A percentile compares a stretch with the other conserved stretches of the same genome.
Evolutionary conservation across 2,113 vertebrate genomes (phyloP).

Genomic region (Catharus minimus): DNA sequence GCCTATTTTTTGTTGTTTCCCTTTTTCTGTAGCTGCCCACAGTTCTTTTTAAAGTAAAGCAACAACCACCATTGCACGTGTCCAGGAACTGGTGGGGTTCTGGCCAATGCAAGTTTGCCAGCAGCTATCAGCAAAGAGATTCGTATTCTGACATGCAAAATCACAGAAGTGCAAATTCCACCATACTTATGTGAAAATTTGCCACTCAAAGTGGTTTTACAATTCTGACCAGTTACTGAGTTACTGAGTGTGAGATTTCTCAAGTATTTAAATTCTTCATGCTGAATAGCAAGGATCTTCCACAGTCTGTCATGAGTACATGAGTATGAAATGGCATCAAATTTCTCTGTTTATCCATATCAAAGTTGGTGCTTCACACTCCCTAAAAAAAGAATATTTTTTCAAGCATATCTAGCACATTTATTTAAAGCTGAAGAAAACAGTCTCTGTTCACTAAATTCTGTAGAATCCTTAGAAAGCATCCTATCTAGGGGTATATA

Average conservation of each 20-base stretch:
- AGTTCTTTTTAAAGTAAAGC: not conserved
- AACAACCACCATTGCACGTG: not conserved
- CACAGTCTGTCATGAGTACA: constrained; percentile 1
- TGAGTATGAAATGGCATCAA: not conserved
- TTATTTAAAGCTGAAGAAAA: constrained; percentile 26
- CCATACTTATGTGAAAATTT: not conserved
- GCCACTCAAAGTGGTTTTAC: not conserved
- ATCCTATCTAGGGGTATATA: not conserved
- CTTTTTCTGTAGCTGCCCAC: not conserved
- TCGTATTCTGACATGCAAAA: not conserved
- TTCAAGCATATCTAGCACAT: not conserved
- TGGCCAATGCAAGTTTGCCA: not conserved
- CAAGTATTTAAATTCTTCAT: not conserved
- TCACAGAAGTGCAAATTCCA: not conserved
- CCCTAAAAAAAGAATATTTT: not conserved
- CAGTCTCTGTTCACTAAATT: not conserved
- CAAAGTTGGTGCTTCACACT: not conserved
- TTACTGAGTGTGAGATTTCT: not conserved
- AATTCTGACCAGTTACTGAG: not conserved
- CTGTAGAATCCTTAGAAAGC: not conserved
- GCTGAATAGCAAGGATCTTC: not conserved
- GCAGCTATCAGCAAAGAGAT: not conserved
- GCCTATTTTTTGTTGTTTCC: not conserved
- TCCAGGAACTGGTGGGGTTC: not conserved
- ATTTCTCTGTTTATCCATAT: not conserved